Evolutionary conservation across 92 coral and sea anemone genomes (phyloP).

Genomic region (Epizoanthus stellaris): DNA sequence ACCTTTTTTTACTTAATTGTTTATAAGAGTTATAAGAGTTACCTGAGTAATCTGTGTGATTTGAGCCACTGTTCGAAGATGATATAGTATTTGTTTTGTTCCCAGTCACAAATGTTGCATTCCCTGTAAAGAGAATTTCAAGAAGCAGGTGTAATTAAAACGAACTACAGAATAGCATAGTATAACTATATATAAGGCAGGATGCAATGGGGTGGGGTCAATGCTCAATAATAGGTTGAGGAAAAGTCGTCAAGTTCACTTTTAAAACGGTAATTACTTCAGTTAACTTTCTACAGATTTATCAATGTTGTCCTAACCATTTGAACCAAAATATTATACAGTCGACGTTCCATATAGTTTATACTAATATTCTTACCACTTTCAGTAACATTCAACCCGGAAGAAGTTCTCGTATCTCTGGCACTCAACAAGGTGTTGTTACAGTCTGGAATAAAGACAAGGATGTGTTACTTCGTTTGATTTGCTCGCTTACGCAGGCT

Average conservation of each 20-base stretch:
- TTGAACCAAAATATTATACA: background rate
- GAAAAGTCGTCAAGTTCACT: too few species aligned
- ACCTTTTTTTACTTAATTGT: too few species aligned
- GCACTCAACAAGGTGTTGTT: background rate
- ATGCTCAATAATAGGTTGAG: too few species aligned
- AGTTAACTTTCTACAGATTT: too few species aligned
- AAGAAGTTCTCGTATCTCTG: background rate
- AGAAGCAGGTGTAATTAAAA: too few species aligned
- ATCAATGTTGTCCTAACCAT: too few species aligned
- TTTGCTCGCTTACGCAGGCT: too few species aligned
- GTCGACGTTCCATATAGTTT: background rate
- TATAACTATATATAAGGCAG: too few species aligned
- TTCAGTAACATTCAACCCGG: background rate
- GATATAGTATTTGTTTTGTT: background rate
- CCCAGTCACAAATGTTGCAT: background rate
- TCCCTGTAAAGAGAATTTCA: background rate
- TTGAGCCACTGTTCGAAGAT: background rate
- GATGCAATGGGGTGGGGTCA: too few species aligned
- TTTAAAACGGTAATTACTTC: too few species aligned
- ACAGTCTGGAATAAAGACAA: background rate
- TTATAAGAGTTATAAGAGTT: background rate
- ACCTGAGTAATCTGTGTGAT: background rate
- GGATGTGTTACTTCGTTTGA: too few species aligned
- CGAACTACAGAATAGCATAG: too few species aligned
- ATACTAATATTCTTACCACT: constrained; percentile 1